A percentile compares a stretch with the other conserved stretches of the same genome.
phyloP scores from a whole-genome alignment of 2,113 vertebrate genomes.

The Mus musculus region DNA sequence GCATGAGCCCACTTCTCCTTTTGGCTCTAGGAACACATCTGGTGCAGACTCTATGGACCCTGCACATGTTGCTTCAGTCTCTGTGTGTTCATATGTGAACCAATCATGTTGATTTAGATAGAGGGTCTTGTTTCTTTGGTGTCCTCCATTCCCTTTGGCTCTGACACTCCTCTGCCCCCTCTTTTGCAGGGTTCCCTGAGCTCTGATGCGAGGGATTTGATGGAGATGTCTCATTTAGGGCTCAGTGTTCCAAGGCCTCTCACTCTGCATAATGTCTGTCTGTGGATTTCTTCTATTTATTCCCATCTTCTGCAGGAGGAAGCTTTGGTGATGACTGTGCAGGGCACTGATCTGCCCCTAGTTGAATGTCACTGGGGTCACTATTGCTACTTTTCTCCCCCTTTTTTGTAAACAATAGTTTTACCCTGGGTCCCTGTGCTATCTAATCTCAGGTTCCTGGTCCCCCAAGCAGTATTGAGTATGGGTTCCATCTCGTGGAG shows the following conservation, averaged over 20 bases:
- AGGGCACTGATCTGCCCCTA: background rate
- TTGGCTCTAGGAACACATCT: background rate
- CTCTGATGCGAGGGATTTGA: background rate
- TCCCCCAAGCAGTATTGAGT: background rate
- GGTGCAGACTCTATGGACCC: background rate
- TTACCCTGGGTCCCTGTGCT: background rate
- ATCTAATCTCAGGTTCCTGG: background rate
- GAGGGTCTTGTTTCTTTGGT: background rate
- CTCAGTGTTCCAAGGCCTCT: background rate
- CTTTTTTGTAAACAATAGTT: background rate
- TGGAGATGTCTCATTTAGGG: background rate
- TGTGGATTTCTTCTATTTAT: background rate
- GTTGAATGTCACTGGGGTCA: background rate
- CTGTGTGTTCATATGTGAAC: background rate
- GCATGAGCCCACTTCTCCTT: background rate
- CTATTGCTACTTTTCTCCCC: background rate
- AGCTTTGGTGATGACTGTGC: background rate
- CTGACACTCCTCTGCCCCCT: background rate
- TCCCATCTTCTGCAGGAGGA: background rate
- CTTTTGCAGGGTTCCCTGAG: background rate
- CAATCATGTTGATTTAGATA: background rate
- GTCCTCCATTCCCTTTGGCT: background rate
- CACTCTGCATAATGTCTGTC: background rate
- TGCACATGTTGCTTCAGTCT: background rate
- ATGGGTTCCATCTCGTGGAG: background rate